Percentiles rank a stretch among this genome's conserved stretches.
phyloP scores from a whole-genome alignment of 1,140 invertebrate genomes.

The Heliconius nattereri region DNA sequence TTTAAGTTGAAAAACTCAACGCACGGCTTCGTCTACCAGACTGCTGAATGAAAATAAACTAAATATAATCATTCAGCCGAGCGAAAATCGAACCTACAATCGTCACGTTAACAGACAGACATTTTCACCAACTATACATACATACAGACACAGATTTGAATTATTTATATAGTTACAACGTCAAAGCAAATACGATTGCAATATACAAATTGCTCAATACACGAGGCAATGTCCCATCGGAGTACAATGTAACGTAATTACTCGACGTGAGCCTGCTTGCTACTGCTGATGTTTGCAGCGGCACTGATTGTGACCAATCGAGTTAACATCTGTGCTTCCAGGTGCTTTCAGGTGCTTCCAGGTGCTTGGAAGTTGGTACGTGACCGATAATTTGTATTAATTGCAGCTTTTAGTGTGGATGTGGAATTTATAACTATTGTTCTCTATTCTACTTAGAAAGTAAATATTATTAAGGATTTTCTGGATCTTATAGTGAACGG shows the following conservation, averaged over 20 bases:
- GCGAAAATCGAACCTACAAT: neutral
- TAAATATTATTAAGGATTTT: too few relatives aligned
- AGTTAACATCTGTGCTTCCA: conserved; percentile 26
- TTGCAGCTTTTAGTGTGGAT: neutral
- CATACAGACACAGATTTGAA: neutral
- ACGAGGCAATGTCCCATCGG: conserved; percentile 18
- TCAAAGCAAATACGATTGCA: neutral
- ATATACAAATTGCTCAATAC: conserved; percentile 8
- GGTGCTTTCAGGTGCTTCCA: conserved; percentile 9
- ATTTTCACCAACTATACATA: neutral
- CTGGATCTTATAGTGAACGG: too few relatives aligned
- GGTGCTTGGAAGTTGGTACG: conserved; percentile 3
- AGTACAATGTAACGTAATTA: conserved; percentile 28
- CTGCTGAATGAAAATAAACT: too few relatives aligned
- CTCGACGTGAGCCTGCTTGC: conserved; percentile 15
- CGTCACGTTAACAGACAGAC: too few relatives aligned
- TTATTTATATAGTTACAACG: neutral
- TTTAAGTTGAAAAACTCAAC: too few relatives aligned
- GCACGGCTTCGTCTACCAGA: too few relatives aligned
- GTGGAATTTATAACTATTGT: too few relatives aligned
- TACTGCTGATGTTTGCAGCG: conserved; percentile 28
- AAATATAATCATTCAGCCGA: neutral
- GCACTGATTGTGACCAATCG: conserved; percentile 37
- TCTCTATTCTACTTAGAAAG: too few relatives aligned
- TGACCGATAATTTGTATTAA: conserved; percentile 19